Evolutionary conservation across 2,113 vertebrate species (phyloP).

Genomic region (Acinonyx jubatus): DNA sequence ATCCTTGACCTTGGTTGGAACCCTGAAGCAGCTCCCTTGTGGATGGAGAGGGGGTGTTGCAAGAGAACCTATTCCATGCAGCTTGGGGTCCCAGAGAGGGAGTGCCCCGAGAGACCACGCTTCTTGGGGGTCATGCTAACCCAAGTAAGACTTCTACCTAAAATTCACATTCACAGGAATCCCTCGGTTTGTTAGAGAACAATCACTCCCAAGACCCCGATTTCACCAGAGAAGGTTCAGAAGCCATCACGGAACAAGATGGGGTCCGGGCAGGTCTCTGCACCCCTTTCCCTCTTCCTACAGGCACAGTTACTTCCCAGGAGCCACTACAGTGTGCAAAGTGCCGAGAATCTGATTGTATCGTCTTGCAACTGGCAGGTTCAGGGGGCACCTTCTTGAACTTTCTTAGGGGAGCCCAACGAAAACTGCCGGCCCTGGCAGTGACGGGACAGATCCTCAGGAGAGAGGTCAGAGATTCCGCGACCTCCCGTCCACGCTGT

Average conservation of each 20-base stretch:
- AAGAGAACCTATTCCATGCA: not conserved
- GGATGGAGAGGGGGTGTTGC: not conserved
- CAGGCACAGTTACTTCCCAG: not conserved
- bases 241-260: not conserved
- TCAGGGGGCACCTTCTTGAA: not conserved
- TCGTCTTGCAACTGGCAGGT: not conserved
- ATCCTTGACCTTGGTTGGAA: not conserved
- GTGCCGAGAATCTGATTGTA: not conserved
- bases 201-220: not conserved
- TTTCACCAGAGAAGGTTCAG: not conserved
- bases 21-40: not conserved
- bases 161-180: not conserved
- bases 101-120: not conserved
- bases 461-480: not conserved
- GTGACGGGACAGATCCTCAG: not conserved
- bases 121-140: not conserved
- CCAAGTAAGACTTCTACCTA: not conserved
- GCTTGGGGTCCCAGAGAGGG: not conserved
- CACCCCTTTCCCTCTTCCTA: not conserved
- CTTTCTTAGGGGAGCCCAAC: not conserved
- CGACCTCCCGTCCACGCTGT: rapidly evolving
- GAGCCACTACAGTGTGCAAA: not conserved
- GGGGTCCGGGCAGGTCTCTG: not conserved
- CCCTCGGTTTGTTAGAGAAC: not conserved
- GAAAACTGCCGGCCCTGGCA: not conserved